Evolutionary conservation across 2,113 vertebrate species (phyloP).

Genomic region (Erythrocercus mccallii): DNA sequence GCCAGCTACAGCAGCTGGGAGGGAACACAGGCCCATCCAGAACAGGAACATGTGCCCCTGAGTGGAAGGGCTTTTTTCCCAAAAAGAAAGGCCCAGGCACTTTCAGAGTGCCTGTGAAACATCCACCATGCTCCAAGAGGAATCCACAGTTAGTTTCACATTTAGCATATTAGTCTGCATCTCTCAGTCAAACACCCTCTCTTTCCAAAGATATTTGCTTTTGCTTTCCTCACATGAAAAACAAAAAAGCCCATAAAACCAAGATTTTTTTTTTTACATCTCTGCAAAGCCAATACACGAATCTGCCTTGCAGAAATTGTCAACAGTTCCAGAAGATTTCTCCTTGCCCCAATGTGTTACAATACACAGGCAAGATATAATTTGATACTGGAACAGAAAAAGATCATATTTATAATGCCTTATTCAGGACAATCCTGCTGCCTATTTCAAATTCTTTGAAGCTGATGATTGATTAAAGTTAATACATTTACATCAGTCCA

Average conservation of each 20-base stretch:
- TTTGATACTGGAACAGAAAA: neutral
- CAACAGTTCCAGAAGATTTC: neutral
- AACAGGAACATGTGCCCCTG: fast-evolving
- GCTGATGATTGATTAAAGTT: neutral
- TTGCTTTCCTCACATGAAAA: neutral
- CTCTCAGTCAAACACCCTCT: neutral
- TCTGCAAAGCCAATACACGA: neutral
- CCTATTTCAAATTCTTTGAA: neutral
- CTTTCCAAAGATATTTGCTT: neutral
- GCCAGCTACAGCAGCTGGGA: neutral
- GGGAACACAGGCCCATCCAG: neutral
- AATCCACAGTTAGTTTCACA: neutral
- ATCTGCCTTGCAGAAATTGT: neutral
- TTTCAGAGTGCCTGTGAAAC: neutral
- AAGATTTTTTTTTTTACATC: neutral
- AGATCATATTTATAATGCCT: neutral
- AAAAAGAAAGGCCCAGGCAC: no score
- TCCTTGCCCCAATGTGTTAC: neutral
- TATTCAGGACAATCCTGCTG: neutral
- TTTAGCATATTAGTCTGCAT: neutral
- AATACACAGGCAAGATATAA: neutral
- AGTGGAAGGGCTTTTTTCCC: fast-evolving
- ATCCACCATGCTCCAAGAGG: neutral
- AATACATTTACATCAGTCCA: neutral
- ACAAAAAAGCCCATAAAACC: neutral